Conservation (phyloP, 2,888 invertebrate species). For the Sialis lutaria region DNA sequence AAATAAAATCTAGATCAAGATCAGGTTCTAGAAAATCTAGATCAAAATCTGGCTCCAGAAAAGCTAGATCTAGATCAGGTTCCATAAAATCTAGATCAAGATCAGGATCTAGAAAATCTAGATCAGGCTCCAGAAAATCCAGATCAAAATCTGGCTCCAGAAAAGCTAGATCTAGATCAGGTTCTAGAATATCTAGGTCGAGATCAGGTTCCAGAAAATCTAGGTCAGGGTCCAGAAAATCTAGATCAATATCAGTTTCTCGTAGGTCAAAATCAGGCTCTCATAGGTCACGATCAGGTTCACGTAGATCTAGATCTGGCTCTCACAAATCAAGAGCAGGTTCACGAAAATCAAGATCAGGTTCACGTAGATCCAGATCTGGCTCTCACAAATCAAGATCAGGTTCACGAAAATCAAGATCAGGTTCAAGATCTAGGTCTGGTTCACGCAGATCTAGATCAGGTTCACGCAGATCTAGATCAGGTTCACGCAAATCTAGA, state of each 20-base stretch:
- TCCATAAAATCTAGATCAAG: constrained; percentile 12
- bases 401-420: constrained; percentile 17
- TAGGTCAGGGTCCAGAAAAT: constrained; percentile 13
- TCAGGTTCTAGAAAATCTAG: constrained; percentile 14
- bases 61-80: constrained; percentile 15
- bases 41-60: constrained; percentile 16
- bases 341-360: constrained; percentile 16
- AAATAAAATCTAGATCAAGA: constrained; percentile 11
- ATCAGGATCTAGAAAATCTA: constrained; percentile 13
- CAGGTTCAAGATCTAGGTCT: constrained; percentile 17
- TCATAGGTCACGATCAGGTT: constrained; percentile 10
- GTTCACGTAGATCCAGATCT: constrained; percentile 11
- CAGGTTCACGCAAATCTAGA: constrained; percentile 10
- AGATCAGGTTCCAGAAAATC: constrained; percentile 14
- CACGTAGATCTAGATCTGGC: constrained; percentile 12
- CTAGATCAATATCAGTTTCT: constrained; percentile 13
- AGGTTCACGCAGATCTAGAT: constrained; percentile 9
- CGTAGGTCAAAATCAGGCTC: constrained; percentile 14
- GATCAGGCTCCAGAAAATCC: constrained; percentile 18
- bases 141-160: constrained; percentile 17
- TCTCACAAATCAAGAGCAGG: constrained; percentile 17
- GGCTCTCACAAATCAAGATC: constrained; percentile 9
- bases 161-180: constrained; percentile 16
- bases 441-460: constrained; percentile 12
- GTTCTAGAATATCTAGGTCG: constrained; percentile 18